Base-by-base conservation (phyloP, 2,113 vertebrate genomes). In the Anser cygnoides region DNA sequence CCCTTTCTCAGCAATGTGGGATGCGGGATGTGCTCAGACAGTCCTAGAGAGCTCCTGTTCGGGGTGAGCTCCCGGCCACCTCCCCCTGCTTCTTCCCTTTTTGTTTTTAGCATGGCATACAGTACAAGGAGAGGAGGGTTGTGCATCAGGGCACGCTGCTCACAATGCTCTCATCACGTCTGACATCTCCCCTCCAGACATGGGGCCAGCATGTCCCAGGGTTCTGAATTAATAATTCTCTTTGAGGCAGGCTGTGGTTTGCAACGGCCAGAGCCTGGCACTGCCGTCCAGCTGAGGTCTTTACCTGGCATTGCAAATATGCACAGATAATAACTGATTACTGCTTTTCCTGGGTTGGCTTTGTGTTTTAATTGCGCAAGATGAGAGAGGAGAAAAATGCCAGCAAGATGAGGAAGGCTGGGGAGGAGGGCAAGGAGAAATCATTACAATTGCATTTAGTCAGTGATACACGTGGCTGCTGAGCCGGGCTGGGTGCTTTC, bases 381-480 rank as follows among this genome's bases (percentile, higher is more conserved):
- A 91, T 68, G 80, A 94, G 91, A 96, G 83, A 66, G 41, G 22
- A 93, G 67, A 70, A 95, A 87, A 92, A 93, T 83, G 65, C 49
- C 54, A 93, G 80, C 52, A 78, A 92, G 5, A 7, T 80, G 59
- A 92, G 46, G 62, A 23, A 41, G 58, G 20, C 13, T 39, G 54
- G 50, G 50, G 92, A 65, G 49, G 83, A 95, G 72, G 39, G 35
- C 92, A 55, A 91, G 39, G 35, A 92, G 82, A 90, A 84, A 86
- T 78, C 78, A 94, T 84, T 85, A 75, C 78, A 71, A 80, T 39
- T 57, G 84, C 82, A 57, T 96, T 91, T 89, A 88, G 75, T 49
- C 49, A 81, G 75, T 57, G 93, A 77, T 97, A 94, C 96, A 89
- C 93, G 92, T 43, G 87, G 91, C 89, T 75, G 90, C 92, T 95